Percentiles rank a stretch among this genome's conserved stretches.
Conservation (phyloP, 2,888 invertebrate genomes). For the Clistopyga incitator region DNA sequence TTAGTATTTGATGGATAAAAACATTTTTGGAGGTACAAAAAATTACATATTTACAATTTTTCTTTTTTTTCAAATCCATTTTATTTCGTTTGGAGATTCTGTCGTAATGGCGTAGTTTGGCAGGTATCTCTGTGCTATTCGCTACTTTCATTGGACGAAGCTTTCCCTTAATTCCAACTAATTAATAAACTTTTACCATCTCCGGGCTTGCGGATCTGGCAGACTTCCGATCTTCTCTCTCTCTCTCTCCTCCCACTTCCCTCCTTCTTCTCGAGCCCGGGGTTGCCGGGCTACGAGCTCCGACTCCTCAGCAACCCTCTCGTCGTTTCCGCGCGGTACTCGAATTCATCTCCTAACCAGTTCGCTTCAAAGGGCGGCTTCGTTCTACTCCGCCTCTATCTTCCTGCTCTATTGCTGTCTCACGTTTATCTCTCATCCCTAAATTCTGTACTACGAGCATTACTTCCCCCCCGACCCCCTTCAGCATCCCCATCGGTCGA, state of each 20-base stretch:
- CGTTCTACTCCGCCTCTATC: constrained; percentile 31
- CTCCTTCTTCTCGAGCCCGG: constrained; percentile 59
- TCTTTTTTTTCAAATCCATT: constrained; percentile 45
- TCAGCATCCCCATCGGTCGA: constrained; percentile 52
- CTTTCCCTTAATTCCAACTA: constrained; percentile 80
- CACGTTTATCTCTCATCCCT: constrained; percentile 47
- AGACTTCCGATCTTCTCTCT: constrained; percentile 55
- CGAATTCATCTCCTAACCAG: constrained; percentile 69
- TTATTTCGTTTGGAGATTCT: constrained; percentile 34
- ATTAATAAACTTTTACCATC: constrained; percentile 82
- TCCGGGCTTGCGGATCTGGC: constrained; percentile 63
- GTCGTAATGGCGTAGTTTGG: constrained; percentile 33
- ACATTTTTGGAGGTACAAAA: too few species aligned
- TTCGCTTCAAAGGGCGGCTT: constrained; percentile 63
- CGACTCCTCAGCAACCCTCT: constrained; percentile 74
- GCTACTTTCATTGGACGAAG: constrained; percentile 38
- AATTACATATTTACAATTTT: neutral
- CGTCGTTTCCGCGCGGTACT: constrained; percentile 58
- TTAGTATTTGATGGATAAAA: too few species aligned
- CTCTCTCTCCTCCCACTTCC: constrained; percentile 33
- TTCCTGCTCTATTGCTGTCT: constrained; percentile 18
- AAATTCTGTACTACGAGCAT: constrained; percentile 46
- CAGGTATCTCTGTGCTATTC: constrained; percentile 30
- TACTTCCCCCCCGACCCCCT: constrained; percentile 19
- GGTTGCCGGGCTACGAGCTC: constrained; percentile 64